Evolutionary conservation across 2,797 vertebrate genomes (phyloP), one percentile per base, ranked within the genome.

Genomic region (Notolepis coatsorum): DNA sequence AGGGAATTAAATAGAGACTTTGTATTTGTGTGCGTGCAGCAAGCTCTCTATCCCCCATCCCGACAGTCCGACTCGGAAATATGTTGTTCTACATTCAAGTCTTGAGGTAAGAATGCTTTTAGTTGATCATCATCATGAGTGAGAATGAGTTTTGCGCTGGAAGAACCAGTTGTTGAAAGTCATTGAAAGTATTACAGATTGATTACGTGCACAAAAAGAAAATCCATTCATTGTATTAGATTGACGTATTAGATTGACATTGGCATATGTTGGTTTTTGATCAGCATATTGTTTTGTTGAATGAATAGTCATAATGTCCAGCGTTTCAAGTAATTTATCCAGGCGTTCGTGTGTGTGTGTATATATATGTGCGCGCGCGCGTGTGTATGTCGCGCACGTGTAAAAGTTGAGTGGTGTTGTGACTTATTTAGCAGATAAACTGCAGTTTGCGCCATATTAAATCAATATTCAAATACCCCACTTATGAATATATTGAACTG

Each of bases 1-100:
- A 46, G 75, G 61, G 84, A 84, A 81, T 90, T 90, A 84, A 86
- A 84, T 76, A 77, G 71, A 68, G 69, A 80, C 66, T 72, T 63
- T 69, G 42, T 46, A 35, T 63, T 58, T 64, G 65, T 70, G 38
- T 68, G 69, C 54, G 47, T 71, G 47, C 75, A 30, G 64, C n/a
- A 61, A 61, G 72, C 18, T 54, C 13, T 23, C 6, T 58, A 62
- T 72, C 59, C 28, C 12, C 17, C 69, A 73, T 69, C 59, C 63
- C 2, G 61, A 60, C 17, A 58, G 55, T 18, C 37, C 18, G 24
- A n/a, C 64, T 68, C 30, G n/a, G n/a, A n/a, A 3, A 15, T 6
- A 3, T 52, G 59, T 1, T 70, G 73, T 86, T 84, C 77, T 68
- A 77, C 67, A 57, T 18, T 15, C 80, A 41, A 60, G 66, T 53